Percentiles rank a stretch among this genome's conserved stretches.
phyloP scores from a whole-genome alignment of 2,797 vertebrate species.

The Catostomus latipinnis region DNA sequence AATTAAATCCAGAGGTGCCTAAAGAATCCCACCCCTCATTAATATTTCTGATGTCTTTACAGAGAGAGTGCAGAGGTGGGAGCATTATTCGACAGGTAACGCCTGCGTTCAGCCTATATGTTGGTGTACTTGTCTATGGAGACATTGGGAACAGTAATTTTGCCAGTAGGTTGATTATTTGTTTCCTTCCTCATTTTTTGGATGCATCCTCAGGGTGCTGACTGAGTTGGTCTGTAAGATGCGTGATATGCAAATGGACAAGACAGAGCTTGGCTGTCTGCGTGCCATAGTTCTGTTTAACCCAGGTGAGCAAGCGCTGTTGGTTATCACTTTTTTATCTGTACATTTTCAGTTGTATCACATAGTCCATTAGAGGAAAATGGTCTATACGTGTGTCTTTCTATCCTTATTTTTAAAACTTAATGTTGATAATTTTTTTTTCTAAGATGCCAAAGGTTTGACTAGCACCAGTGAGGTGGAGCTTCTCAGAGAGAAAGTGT shows the following conservation, averaged over 20 bases:
- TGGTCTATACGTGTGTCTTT: neutral
- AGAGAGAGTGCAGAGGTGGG: conserved; percentile 93
- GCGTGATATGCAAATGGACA: conserved; percentile 99
- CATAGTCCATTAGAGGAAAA: too few species aligned
- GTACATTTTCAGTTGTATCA: too few species aligned
- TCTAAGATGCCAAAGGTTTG: conserved; percentile 93
- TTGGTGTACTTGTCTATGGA: neutral
- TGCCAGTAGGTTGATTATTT: neutral
- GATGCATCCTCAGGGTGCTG: conserved; percentile 82
- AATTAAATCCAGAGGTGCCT: too few species aligned
- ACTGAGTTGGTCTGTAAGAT: conserved; percentile 98
- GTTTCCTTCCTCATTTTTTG: neutral
- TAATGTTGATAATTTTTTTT: neutral
- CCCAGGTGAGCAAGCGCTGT: conserved; percentile 68
- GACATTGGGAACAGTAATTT: neutral
- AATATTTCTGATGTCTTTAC: conserved; percentile 40
- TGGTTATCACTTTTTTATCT: neutral
- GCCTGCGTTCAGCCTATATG: neutral
- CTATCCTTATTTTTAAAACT: neutral
- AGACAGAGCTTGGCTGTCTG: conserved; percentile 94
- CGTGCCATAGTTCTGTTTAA: conserved; percentile 97
- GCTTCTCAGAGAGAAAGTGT: conserved; percentile 93
- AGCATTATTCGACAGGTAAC: conserved; percentile 92
- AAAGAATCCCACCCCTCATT: too few species aligned
- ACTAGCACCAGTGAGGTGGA: conserved; percentile 95